These are phyloP conservation scores for Dexiosoma caninum DNA, from an alignment of 2,888 invertebrate genomes.

Conservation along the genomic window DNA sequence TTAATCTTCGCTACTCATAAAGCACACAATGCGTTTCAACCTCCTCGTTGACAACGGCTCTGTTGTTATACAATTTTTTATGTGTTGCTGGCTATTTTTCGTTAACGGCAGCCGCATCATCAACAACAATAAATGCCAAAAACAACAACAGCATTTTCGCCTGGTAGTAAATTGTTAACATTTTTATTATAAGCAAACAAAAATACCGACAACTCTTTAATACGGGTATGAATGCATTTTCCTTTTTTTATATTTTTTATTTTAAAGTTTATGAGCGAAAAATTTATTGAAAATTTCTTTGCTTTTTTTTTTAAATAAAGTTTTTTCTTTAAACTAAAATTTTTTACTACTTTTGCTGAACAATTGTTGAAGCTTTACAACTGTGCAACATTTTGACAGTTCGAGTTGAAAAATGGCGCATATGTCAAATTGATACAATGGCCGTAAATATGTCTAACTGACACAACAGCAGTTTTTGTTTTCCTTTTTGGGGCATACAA, in stretches of 20 bases:
- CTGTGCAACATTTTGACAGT: conserved; percentile 65
- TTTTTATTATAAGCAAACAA: conserved; percentile 29
- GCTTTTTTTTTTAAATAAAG: conserved; percentile 3
- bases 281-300: not conserved
- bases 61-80: not conserved
- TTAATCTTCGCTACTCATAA: not conserved
- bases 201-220: conserved; percentile 25
- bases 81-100: not conserved
- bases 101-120: conserved; percentile 55
- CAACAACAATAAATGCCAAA: conserved; percentile 61
- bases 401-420: conserved; percentile 65
- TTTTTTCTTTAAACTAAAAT: not conserved
- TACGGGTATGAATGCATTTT: not conserved
- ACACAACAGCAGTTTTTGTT: conserved; percentile 32
- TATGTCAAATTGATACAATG: conserved; percentile 65
- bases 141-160: conserved; percentile 33
- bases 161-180: conserved; percentile 59
- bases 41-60: not conserved
- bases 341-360: not conserved
- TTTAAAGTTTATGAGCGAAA: conserved; percentile 22
- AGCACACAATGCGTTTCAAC: too few relatives aligned
- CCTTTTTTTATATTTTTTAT: too few relatives aligned
- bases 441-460: conserved; percentile 60
- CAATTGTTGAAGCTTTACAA: conserved; percentile 29
- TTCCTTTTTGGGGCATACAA: not conserved